These are phyloP conservation scores for Peromyscus californicus DNA, from an alignment of 2,113 vertebrate genomes.

Conservation along the genomic window DNA sequence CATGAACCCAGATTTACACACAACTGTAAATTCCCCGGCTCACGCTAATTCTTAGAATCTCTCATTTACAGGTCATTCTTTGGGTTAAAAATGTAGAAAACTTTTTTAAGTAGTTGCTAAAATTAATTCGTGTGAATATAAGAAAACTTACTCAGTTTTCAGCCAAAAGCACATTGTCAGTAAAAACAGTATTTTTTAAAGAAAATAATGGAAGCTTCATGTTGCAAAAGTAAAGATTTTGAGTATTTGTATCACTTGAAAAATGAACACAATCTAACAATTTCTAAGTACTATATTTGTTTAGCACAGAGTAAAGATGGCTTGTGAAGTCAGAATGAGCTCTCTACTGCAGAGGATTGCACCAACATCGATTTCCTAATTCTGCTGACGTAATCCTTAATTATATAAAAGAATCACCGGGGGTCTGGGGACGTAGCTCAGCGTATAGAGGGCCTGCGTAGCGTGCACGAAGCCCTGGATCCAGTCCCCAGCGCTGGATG, in stretches of 20 bases:
- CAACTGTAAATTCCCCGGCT: neutral
- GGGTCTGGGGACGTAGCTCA: neutral
- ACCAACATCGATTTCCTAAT: neutral
- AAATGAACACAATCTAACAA: neutral
- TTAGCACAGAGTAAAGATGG: neutral
- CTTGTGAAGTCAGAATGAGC: neutral
- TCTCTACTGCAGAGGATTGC: neutral
- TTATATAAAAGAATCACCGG: neutral
- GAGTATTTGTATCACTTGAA: slow-evolving; percentile 5
- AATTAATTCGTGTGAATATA: neutral
- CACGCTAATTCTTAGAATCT: neutral
- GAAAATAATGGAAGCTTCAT: slow-evolving; percentile 18
- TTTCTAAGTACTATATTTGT: neutral
- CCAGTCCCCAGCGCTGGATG: neutral
- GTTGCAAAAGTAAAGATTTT: neutral
- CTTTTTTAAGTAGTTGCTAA: neutral
- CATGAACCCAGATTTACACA: accelerated
- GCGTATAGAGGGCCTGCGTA: no score
- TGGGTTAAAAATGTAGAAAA: neutral
- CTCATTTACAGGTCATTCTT: neutral
- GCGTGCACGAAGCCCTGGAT: neutral
- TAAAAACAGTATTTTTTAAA: neutral
- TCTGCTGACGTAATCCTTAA: neutral
- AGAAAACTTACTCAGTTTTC: slow-evolving; percentile 23
- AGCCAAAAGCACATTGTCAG: neutral